Base-by-base conservation (phyloP, 2,797 vertebrate species). In the Hapalemur alaotrensis region DNA sequence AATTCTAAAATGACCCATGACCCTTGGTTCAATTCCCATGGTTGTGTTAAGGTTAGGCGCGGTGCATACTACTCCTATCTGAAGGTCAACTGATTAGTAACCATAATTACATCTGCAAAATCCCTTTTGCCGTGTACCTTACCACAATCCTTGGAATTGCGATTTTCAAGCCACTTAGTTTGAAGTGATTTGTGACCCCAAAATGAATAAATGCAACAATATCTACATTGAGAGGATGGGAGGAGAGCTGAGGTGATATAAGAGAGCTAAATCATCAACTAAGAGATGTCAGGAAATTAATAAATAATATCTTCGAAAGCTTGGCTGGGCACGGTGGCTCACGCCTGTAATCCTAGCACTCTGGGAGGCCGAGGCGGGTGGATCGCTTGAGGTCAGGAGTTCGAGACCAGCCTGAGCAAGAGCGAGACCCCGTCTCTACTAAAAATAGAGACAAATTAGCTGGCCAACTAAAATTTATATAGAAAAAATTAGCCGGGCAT, bases 251-350 rank as follows among this genome's bases (percentile, higher is more conserved):
- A n/a, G 20, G n/a, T 52, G 46, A 79, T 20, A 4, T 43, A 72
- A 92, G 18, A 65, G 30, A 91, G 10, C 32, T 76, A 86, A 93
- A 57, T 43, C 67, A n/a, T 83, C 50, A 54, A 54, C 15, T 83
- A 69, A 94, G 91, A 89, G 91, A 89, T 67, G 14, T 11, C 59
- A 54, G 80, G 38, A 81, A 94, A 72, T 91, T 86, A 79, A 70
- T 81, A 92, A 94, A 89, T 41, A 69, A 32, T 85, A 78, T n/a
- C n/a, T 93, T 96, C 46, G 84, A 91, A 89, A 50, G 83, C 80
- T 35, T 38, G 38, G 38, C 38, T 38, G 38, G 38, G 38, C 38
- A 38, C 38, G 38, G 38, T 38, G 38, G 38, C 38, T 38, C 38
- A 38, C 38, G 38, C 38, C 38, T 38, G 38, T 38, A 38, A 38